Base-by-base conservation (phyloP, 2,888 invertebrate genomes). In the Schrankia costaestrigalis region DNA sequence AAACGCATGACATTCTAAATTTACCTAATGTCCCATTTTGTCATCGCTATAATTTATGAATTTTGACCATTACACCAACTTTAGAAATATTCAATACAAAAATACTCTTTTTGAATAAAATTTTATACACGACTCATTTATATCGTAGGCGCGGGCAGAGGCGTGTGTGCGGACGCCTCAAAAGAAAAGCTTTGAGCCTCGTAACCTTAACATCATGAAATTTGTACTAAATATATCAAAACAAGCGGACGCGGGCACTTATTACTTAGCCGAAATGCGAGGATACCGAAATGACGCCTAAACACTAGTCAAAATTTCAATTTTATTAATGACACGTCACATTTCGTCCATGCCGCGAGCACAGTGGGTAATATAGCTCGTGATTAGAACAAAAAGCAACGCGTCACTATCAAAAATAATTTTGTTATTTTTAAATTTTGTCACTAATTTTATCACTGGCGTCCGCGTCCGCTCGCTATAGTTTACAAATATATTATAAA, bases 61-160 rank as follows among this genome's bases (percentile, higher is more conserved):
- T 89, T 89, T 88, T 88, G 87, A 84, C 75, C 87, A 89, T 90
- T 88, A 89, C 85, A 89, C 83, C 88, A 85, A 88, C 86, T 87
- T 88, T 89, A 89, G 88, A 89, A 89, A 89, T 89, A 89, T 89
- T 86, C 85, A 82, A 89, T 89, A 89, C 87, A 89, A 89, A 89
- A 89, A 89, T 89, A 89, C 86, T 85, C 85, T 88, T 89, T 84
- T 87, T 79, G 85, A 84, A 88, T 86, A 87, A 85, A 83, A 83
- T 85, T 88, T 87, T 85, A 81, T 88, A 87, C 87, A 86, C 82
- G 85, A 84, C 71, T 79, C 79, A 75, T 79, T 79, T 68, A 77
- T 72, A 78, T 70, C 70, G 72, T 63, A 66, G 74, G 71, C 60
- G 64, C 65, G 61, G 53, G 45, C 55, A 50, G 63, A 67, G 67